Base-by-base conservation (phyloP, 2,888 invertebrate species). In the Tiliacea aurago region DNA sequence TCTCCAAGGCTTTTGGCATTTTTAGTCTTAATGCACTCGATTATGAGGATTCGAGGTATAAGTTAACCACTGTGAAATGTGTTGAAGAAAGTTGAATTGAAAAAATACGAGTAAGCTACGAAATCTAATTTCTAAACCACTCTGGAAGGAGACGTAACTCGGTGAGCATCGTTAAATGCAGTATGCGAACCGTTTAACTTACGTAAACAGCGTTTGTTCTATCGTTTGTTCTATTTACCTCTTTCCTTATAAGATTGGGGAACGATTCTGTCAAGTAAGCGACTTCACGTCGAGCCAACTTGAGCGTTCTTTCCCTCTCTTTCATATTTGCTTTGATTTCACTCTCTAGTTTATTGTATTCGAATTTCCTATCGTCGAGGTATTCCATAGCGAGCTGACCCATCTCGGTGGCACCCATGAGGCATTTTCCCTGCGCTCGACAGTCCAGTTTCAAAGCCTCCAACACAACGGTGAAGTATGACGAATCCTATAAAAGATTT, bases 361-460 rank as follows among this genome's bases (percentile, higher is more conserved):
- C 97, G 65, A 95, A 96, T 78, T 97, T 97, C 68, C 97, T 94
- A 81, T 97, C 97, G 69, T 97, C 97, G 43, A 97, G 92, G 88
- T 97, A 97, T 88, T 98, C 97, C 84, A 97, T 96, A 1, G 97
- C 97, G 1, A 97, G 91, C 87, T 98, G 97, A 0, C 97, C 97
- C 94, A 97, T 96, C 86, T 97, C 96, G 0, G 97, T 97, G 1
- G 97, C 97, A 37, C 96, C 97, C 90, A 97, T 95, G 84, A 98
- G 94, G 78, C 97, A 97, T 86, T 96, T 96, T 59, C 97, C 97
- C 91, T 97, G 97, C 15, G 95, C 95, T 56, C 95, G 91, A 76
- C 97, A 97, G 88, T 98, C 97, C 43, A 95, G 87, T 84, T 96
- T 96, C 63, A 98, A 90, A 0, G 97, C 96, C 53, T 96, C 95